phyloP scores from a whole-genome alignment of 2,888 invertebrate species.

The Nasonovia ribisnigri region DNA sequence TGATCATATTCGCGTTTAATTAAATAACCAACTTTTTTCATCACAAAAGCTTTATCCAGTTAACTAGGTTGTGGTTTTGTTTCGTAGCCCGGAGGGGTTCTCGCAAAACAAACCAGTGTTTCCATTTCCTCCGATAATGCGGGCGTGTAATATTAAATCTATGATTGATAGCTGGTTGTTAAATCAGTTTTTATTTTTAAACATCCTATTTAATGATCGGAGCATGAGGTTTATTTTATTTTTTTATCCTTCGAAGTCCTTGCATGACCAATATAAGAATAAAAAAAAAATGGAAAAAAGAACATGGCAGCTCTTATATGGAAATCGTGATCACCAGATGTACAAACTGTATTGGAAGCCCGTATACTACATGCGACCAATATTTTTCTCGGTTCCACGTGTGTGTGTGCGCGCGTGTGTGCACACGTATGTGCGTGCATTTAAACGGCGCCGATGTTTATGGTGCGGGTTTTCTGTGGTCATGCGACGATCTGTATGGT shows the following conservation, averaged over 20 bases:
- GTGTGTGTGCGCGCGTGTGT: not conserved
- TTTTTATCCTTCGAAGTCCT: not conserved
- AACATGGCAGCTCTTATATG: slow-evolving; percentile 19
- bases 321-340: slow-evolving; percentile 58
- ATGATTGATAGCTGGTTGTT: slow-evolving; percentile 55
- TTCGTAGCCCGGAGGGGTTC: slow-evolving; percentile 1
- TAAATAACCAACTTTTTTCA: slow-evolving; percentile 27
- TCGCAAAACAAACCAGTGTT: slow-evolving; percentile 43
- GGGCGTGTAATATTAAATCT: slow-evolving; percentile 43
- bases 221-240: slow-evolving; percentile 7
- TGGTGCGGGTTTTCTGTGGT: slow-evolving; percentile 28
- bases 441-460: not conserved
- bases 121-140: slow-evolving; percentile 9
- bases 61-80: slow-evolving; percentile 53
- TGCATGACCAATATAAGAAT: slow-evolving; percentile 34
- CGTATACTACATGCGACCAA: not conserved
- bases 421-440: not conserved
- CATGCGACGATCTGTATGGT: slow-evolving; percentile 6
- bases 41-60: slow-evolving; percentile 28
- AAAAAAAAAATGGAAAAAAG: slow-evolving; percentile 3
- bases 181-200: slow-evolving; percentile 59
- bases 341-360: slow-evolving; percentile 34
- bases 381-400: slow-evolving; percentile 39
- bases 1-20: slow-evolving; percentile 60
- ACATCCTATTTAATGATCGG: slow-evolving; percentile 42